Percentiles rank a stretch among this genome's conserved stretches.
Evolutionary conservation across 1,140 invertebrate species (phyloP).

Genomic region (Drosophila sturtevanti): DNA sequence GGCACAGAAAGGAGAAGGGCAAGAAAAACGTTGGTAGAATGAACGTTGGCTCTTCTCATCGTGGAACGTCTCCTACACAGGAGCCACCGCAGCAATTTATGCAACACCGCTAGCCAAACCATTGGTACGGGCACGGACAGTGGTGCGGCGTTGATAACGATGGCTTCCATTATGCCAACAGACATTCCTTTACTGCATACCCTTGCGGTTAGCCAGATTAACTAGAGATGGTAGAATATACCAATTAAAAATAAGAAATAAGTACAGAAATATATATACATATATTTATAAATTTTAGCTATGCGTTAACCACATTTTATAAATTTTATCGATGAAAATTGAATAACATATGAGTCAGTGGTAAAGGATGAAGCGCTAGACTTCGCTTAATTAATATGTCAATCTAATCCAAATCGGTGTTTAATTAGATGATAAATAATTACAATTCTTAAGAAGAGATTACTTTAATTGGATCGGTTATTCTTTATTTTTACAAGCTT

Average conservation of each 20-base stretch:
- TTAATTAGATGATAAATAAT: no score
- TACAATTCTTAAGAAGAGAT: no score
- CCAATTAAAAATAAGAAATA: not conserved
- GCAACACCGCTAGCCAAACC: slow-evolving; percentile 16
- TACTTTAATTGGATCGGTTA: no score
- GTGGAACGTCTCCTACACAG: slow-evolving; percentile 22
- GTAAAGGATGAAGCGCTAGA: no score
- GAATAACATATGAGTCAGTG: not conserved
- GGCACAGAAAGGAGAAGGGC: slow-evolving; percentile 41
- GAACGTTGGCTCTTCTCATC: not conserved
- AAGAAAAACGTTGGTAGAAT: no score
- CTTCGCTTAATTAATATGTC: no score
- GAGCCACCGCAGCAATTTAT: slow-evolving; percentile 41
- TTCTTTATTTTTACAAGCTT: no score
- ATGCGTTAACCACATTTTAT: no score
- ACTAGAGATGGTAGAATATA: not conserved
- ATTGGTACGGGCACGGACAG: not conserved
- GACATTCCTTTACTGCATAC: not conserved
- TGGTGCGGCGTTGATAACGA: not conserved
- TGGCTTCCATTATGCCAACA: not conserved
- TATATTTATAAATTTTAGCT: no score
- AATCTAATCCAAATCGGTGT: no score
- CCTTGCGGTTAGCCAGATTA: slow-evolving; percentile 1
- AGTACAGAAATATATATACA: not conserved
- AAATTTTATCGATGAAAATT: not conserved